Percentiles rank a stretch among this genome's conserved stretches.
phyloP scores from a whole-genome alignment of 2,113 vertebrate species.

The Silurus asotus region DNA sequence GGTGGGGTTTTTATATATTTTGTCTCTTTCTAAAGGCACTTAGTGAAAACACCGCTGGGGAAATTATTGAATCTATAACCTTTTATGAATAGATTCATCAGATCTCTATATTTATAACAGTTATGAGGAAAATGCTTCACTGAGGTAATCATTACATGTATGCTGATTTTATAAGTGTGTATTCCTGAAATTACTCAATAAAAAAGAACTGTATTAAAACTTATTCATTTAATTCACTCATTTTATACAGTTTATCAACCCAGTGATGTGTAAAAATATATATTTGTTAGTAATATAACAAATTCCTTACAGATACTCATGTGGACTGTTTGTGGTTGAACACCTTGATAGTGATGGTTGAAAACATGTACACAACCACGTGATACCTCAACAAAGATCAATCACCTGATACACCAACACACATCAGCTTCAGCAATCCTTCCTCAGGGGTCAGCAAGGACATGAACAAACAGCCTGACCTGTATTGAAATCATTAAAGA shows the following conservation, averaged over 20 bases:
- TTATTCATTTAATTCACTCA: too few species aligned
- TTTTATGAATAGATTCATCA: not conserved
- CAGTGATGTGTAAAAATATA: too few species aligned
- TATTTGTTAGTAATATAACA: too few species aligned
- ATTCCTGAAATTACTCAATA: conserved; percentile 6
- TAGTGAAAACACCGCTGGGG: not conserved
- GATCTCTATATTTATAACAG: not conserved
- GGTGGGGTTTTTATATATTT: not conserved
- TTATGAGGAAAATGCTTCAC: not conserved
- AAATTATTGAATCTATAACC: not conserved
- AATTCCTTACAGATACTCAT: not conserved
- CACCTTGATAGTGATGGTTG: too few species aligned
- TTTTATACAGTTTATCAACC: too few species aligned
- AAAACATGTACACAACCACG: not conserved
- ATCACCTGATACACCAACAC: not conserved
- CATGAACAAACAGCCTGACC: too few species aligned
- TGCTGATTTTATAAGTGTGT: not conserved
- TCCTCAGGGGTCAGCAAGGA: too few species aligned
- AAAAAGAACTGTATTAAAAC: not conserved
- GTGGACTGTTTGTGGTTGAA: too few species aligned
- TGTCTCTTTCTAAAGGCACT: not conserved
- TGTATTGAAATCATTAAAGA: too few species aligned
- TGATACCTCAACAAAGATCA: too few species aligned
- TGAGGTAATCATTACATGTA: not conserved
- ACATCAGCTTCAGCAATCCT: too few species aligned